Base-by-base conservation (phyloP, 2,113 vertebrate genomes). In the Heterotis niloticus region DNA sequence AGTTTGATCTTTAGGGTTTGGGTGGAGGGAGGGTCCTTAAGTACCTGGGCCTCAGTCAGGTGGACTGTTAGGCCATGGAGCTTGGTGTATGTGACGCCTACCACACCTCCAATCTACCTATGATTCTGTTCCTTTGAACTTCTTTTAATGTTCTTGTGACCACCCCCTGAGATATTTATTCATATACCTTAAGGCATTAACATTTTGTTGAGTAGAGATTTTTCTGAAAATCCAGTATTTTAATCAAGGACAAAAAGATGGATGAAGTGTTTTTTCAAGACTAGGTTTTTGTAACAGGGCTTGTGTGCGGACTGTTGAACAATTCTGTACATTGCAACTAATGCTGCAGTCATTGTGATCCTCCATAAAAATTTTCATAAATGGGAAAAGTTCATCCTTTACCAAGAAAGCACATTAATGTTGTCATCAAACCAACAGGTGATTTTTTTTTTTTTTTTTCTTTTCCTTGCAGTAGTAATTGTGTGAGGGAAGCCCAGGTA, bases 81-180 rank as follows among this genome's bases (percentile, higher is more conserved):
- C 20, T 59, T 12, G 10, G n/a, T 29, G 24, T 59, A 23, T 13
- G 28, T 60, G 72, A n/a, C 5, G 1, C 18, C 26, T 5, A 74
- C 23, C 52, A 56, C 14, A 62, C 60, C 12, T 62, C 60, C 60
- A n/a, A 13, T 56, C 23, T 51, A n/a, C 13, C 23, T 62, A 7
- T 44, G 14, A 62, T 14, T 62, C 12, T 62, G 60, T 62, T 62
- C 14, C 4, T 11, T 62, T 62, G 60, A 62, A 5, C 20, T 62
- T 62, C 34, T 66, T n/a, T 66, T 24, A 66, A 24, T 24, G 17
- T 69, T 34, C 67, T 70, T 70, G 68, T 70, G 34, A 44, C 34
- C 34, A 44, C 34, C 34, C 34, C 34, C 34, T 44, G 34, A 44
- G 34, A 4, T 44, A 44, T 7, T 44, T 44, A 44, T 7, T 44